Percentiles rank a stretch among this genome's conserved stretches.
Conservation (phyloP, 2,797 vertebrate species). For the Etheostoma perlongum region DNA sequence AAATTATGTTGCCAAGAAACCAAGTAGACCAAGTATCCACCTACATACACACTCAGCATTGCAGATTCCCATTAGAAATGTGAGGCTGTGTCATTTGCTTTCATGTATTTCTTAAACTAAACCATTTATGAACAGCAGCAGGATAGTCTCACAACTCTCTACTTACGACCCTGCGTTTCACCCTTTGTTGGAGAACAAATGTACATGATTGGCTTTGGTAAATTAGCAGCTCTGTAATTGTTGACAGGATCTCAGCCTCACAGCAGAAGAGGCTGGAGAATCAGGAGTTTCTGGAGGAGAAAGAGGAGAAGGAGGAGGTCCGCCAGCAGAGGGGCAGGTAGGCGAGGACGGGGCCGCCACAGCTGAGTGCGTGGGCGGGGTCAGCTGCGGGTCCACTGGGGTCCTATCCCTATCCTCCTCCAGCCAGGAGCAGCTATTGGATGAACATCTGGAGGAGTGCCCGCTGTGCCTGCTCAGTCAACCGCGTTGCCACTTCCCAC, state of each 20-base stretch:
- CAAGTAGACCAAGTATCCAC: slow-evolving; percentile 30
- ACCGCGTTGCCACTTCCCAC: slow-evolving; percentile 86
- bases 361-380: slow-evolving; percentile 60
- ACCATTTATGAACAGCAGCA: background rate
- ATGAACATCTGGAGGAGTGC: slow-evolving; percentile 88
- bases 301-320: slow-evolving; percentile 70
- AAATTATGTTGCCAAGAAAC: slow-evolving; percentile 77
- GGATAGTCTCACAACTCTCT: slow-evolving; percentile 3
- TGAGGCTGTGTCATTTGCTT: slow-evolving; percentile 3
- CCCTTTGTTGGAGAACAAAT: background rate
- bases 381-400: slow-evolving; percentile 74
- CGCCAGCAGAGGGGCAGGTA: slow-evolving; percentile 37
- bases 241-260: slow-evolving; percentile 69
- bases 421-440: slow-evolving; percentile 84
- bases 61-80: background rate
- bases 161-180: background rate
- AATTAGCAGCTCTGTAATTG: slow-evolving; percentile 16
- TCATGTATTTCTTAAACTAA: background rate
- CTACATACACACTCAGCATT: slow-evolving; percentile 4
- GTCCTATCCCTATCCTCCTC: slow-evolving; percentile 83
- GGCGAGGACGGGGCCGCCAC: slow-evolving; percentile 42
- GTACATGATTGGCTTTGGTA: background rate
- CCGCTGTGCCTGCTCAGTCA: slow-evolving; percentile 91
- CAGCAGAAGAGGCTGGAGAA: slow-evolving; percentile 63
- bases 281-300: slow-evolving; percentile 48